Percentiles rank a stretch among this genome's conserved stretches.
Evolutionary conservation across 2,113 vertebrate species (phyloP).

Genomic region (Elephas maximus): DNA sequence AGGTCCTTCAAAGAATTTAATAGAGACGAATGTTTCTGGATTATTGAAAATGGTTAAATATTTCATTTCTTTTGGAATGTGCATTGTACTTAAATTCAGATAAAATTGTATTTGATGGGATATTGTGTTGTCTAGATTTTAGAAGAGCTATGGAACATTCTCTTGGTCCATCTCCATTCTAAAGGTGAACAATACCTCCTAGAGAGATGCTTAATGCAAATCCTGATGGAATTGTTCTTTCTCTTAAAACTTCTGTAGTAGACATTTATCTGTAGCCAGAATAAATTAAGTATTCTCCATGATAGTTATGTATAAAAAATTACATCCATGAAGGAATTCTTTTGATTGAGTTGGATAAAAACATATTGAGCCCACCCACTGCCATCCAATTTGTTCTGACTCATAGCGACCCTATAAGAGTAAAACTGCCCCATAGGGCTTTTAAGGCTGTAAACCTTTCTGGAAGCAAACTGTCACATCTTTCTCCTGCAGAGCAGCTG

Average conservation of each 20-base stretch:
- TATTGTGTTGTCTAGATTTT: neutral
- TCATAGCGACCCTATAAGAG: too few relatives aligned
- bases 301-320: neutral
- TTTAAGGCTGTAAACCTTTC: too few relatives aligned
- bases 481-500: too few relatives aligned
- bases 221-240: neutral
- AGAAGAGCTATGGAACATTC: neutral
- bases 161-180: neutral
- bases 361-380: neutral
- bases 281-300: neutral
- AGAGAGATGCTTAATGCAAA: neutral
- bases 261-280: neutral
- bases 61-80: neutral
- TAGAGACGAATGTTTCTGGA: neutral
- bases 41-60: slow-evolving; percentile 9
- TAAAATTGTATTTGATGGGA: neutral
- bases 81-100: slow-evolving; percentile 1
- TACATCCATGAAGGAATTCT: neutral
- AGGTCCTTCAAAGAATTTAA: neutral
- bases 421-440: too few relatives aligned
- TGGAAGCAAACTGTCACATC: too few relatives aligned
- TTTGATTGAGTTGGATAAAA: neutral
- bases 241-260: neutral
- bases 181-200: neutral
- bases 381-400: too few relatives aligned